Evolutionary conservation across 2,888 invertebrate genomes (phyloP).

Genomic region (Drosophila dives): DNA sequence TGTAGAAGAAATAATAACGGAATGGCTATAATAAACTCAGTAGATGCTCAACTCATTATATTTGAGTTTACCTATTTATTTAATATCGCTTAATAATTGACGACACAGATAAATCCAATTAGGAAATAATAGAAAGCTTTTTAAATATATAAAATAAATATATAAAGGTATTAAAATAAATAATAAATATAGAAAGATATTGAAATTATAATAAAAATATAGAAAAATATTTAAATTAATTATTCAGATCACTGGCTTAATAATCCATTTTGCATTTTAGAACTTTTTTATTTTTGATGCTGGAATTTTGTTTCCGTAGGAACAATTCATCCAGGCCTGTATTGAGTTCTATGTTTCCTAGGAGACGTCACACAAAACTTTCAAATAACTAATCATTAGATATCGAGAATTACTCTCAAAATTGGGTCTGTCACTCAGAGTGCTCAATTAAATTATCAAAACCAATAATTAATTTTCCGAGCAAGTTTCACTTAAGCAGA

Average conservation of each 20-base stretch:
- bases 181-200: no score
- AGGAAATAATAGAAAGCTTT: no score
- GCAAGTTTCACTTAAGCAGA: neutral
- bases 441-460: neutral
- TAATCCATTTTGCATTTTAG: neutral
- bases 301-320: neutral
- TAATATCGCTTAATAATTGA: neutral
- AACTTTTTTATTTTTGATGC: neutral
- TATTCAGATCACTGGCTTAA: neutral
- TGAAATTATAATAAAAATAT: no score
- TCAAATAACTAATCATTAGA: neutral
- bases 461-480: neutral
- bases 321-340: neutral
- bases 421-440: no score
- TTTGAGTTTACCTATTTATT: neutral
- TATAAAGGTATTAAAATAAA: neutral
- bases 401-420: neutral
- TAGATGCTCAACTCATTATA: neutral
- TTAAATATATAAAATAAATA: no score
- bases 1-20: neutral
- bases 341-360: neutral
- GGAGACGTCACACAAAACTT: neutral
- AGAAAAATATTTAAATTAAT: neutral
- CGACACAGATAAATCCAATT: neutral
- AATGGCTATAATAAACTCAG: no score